Conservation (phyloP, 2,113 vertebrate species). For the Megaceryle maxima region DNA sequence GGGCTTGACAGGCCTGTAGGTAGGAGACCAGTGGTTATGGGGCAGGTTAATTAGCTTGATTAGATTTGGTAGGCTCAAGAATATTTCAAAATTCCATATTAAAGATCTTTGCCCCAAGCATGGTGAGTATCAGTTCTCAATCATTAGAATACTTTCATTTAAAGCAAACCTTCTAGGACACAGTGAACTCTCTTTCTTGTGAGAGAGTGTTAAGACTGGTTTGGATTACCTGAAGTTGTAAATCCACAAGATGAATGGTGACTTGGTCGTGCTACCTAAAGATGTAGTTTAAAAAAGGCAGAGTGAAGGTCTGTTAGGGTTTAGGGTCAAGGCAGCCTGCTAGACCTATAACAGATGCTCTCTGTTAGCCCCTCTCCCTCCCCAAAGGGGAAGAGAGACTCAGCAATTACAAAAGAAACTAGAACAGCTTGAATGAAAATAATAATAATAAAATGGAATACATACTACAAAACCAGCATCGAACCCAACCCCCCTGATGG, state of each 20-base stretch:
- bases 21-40: accelerated
- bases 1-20: not conserved
- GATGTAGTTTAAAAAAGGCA: not conserved
- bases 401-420: too few species aligned
- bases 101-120: not conserved
- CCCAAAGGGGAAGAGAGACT: too few species aligned
- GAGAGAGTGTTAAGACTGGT: not conserved
- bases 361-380: too few species aligned
- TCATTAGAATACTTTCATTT: not conserved
- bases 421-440: too few species aligned
- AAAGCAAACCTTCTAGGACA: not conserved
- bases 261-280: not conserved
- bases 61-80: not conserved
- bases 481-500: too few species aligned
- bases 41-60: not conserved
- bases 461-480: too few species aligned
- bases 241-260: not conserved
- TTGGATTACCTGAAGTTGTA: not conserved
- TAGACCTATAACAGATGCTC: too few species aligned
- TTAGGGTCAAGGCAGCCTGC: too few species aligned
- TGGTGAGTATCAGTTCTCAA: not conserved
- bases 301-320: too few species aligned
- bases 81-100: not conserved
- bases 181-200: not conserved
- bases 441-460: too few species aligned